Percentiles rank a stretch among this genome's conserved stretches.
Conservation (phyloP, 2,888 invertebrate genomes). For the Pseudeuparius sepicola region DNA sequence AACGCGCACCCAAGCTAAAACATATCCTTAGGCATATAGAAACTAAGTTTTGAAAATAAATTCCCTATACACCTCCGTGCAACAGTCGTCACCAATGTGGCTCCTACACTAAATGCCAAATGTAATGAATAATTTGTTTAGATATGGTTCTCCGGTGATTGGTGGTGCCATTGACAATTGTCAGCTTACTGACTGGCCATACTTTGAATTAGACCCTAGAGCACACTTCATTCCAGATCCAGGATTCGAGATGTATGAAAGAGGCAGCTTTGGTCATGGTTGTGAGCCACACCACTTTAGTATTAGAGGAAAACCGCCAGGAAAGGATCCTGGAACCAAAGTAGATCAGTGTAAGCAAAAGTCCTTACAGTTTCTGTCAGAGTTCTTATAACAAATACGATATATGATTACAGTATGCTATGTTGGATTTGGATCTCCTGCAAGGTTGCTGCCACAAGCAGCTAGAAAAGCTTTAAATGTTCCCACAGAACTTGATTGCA, state of each 20-base stretch:
- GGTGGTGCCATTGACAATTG: conserved; percentile 65
- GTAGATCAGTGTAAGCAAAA: conserved; percentile 32
- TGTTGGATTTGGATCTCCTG: conserved; percentile 66
- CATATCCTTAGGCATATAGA: too few relatives aligned
- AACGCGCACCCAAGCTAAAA: too few relatives aligned
- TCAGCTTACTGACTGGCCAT: conserved; percentile 63
- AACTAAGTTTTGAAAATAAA: too few relatives aligned
- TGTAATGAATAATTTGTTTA: conserved; percentile 35
- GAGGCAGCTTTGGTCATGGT: conserved; percentile 73
- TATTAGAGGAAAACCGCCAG: conserved; percentile 31
- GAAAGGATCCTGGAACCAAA: conserved; percentile 26
- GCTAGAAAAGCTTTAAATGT: conserved; percentile 56
- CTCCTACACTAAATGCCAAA: too few relatives aligned
- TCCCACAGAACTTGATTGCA: conserved; percentile 56
- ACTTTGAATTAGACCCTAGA: conserved; percentile 52
- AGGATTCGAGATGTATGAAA: conserved; percentile 66
- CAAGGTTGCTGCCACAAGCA: conserved; percentile 54
- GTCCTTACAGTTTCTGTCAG: background rate
- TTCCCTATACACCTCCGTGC: too few relatives aligned
- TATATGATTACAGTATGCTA: conserved; percentile 72
- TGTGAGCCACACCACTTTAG: conserved; percentile 58
- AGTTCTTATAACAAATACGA: conserved; percentile 2
- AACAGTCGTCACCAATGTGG: too few relatives aligned
- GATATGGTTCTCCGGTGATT: conserved; percentile 56
- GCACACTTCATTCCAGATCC: conserved; percentile 49